These are phyloP conservation scores for Archegozetes longisetosus DNA, from an alignment of 1,140 invertebrate species.

Conservation along the genomic window DNA sequence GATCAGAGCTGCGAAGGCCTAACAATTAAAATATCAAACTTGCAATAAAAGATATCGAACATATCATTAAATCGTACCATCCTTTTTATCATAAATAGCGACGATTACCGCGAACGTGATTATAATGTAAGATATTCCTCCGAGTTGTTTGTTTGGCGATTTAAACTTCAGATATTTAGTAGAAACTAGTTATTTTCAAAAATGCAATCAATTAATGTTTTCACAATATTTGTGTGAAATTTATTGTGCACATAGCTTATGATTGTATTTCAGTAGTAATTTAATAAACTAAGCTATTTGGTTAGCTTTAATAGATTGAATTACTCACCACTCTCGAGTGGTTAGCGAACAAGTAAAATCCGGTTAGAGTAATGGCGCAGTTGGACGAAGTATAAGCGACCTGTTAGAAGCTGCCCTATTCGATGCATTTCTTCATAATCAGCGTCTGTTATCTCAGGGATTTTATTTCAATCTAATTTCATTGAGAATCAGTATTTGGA, in stretches of 20 bases:
- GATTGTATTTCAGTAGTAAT: too few relatives aligned
- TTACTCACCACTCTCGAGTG: background rate
- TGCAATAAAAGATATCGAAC: too few relatives aligned
- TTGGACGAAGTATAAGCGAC: background rate
- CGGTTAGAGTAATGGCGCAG: background rate
- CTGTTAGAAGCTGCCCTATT: background rate
- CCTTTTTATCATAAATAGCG: background rate
- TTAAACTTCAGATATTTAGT: background rate
- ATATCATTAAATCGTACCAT: too few relatives aligned
- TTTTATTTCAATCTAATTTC: too few relatives aligned
- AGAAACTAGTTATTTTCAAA: background rate
- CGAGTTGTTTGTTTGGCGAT: background rate
- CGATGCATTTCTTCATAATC: background rate
- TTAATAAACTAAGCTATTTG: too few relatives aligned
- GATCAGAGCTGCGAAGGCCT: too few relatives aligned
- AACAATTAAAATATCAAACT: too few relatives aligned
- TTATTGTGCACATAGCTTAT: too few relatives aligned
- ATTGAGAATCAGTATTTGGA: too few relatives aligned
- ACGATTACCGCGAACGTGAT: background rate
- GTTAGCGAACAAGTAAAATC: background rate
- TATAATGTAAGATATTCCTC: background rate
- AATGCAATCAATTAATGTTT: background rate
- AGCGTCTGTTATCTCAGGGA: constrained; percentile 3
- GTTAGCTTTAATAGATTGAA: background rate
- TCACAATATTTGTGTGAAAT: background rate